phyloP scores from a whole-genome alignment of 2,113 vertebrate species.

The Myotis brandtii region DNA sequence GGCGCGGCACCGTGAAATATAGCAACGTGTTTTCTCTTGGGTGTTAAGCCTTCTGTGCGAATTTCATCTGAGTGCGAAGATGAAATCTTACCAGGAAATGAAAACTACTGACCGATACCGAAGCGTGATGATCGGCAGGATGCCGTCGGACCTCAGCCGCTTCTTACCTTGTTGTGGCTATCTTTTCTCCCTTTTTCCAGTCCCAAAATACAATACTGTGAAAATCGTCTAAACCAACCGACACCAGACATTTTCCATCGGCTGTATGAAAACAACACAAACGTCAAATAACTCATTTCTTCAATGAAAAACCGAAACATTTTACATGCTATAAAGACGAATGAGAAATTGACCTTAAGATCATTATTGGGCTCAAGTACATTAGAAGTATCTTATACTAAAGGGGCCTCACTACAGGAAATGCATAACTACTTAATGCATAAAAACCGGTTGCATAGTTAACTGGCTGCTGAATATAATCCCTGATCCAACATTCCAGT shows the following conservation, averaged over 20 bases:
- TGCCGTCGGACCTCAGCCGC: not conserved
- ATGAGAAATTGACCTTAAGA: not conserved
- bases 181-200: constrained; percentile 97
- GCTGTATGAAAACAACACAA: constrained; percentile 86
- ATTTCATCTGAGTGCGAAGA: not conserved
- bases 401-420: not conserved
- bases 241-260: constrained; percentile 96
- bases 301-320: constrained; percentile 51
- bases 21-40: not conserved
- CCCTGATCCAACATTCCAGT: not conserved
- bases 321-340: constrained; percentile 31
- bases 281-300: constrained; percentile 66
- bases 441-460: not conserved
- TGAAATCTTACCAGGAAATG: not conserved
- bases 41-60: not conserved
- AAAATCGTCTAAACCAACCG: constrained; percentile 95
- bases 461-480: not conserved
- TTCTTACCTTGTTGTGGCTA: constrained; percentile 94
- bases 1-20: not conserved
- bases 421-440: not conserved
- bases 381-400: not conserved
- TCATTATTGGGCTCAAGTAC: not conserved
- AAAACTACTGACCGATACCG: not conserved
- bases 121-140: not conserved
- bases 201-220: constrained; percentile 98